These are phyloP conservation scores for Dynastes grantii DNA, from an alignment of 2,888 invertebrate genomes.

Conservation along the genomic window DNA sequence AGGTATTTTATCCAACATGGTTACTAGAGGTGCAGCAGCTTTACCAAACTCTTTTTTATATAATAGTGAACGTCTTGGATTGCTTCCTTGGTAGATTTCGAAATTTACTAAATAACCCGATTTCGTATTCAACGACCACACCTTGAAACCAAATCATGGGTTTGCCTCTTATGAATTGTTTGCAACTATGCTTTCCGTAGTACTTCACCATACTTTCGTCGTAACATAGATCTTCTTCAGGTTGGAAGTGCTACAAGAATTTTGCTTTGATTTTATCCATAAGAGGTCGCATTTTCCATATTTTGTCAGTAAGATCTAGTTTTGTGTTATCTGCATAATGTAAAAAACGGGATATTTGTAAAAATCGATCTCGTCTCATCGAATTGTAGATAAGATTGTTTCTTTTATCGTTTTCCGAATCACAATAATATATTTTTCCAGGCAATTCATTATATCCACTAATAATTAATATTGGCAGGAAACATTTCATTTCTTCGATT, in stretches of 20 bases:
- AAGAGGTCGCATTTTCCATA: constrained; percentile 10
- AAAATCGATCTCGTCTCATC: too few species aligned
- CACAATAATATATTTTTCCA: too few species aligned
- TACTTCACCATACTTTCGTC: background rate
- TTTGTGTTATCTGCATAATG: background rate
- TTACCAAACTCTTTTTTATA: background rate
- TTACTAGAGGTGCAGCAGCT: background rate
- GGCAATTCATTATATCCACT: too few species aligned
- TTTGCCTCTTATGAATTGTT: background rate
- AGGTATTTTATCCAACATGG: background rate
- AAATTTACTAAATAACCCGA: background rate
- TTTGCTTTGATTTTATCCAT: constrained; percentile 1
- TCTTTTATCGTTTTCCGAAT: too few species aligned
- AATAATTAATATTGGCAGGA: too few species aligned
- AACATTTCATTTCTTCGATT: too few species aligned
- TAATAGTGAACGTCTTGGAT: background rate
- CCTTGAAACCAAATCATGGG: background rate
- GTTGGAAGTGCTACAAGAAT: background rate
- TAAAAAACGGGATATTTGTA: too few species aligned
- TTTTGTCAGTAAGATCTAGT: background rate
- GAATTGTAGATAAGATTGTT: too few species aligned
- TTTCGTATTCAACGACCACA: background rate
- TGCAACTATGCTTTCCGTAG: background rate
- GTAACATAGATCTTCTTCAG: background rate
- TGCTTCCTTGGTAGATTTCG: background rate